A percentile compares a stretch with the other conserved stretches of the same genome.
Conservation (phyloP, 2,113 vertebrate species). For the Siniperca chuatsi region DNA sequence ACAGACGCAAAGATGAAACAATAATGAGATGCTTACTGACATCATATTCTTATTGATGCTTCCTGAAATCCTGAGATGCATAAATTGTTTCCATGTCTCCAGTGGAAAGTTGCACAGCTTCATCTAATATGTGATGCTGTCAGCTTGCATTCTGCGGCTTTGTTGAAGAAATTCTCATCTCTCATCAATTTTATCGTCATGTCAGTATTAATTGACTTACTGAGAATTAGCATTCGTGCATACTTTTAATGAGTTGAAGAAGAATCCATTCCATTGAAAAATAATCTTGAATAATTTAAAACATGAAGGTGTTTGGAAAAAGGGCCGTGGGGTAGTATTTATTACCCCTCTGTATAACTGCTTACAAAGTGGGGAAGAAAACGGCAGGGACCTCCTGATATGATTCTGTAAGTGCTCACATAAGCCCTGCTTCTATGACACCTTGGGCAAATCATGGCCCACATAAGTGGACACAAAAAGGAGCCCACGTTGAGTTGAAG, state of each 20-base stretch:
- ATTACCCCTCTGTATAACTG: not conserved
- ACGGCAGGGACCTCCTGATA: not conserved
- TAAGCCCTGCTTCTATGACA: not conserved
- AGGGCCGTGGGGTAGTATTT: not conserved
- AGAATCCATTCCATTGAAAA: not conserved
- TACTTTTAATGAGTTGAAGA: not conserved
- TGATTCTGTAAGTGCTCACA: not conserved
- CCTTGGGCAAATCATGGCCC: not conserved
- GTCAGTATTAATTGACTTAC: not conserved
- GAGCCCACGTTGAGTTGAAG: not conserved
- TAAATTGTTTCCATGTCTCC: conserved; percentile 10
- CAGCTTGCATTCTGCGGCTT: conserved; percentile 22
- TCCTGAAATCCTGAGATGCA: conserved; percentile 37
- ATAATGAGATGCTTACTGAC: conserved; percentile 46
- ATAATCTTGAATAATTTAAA: not conserved
- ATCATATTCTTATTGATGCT: conserved; percentile 47
- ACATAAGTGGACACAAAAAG: not conserved
- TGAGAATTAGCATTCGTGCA: not conserved
- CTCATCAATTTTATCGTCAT: conserved; percentile 38
- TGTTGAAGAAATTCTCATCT: conserved; percentile 16
- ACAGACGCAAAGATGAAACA: conserved; percentile 45
- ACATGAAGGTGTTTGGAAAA: not conserved
- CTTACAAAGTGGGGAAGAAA: not conserved
- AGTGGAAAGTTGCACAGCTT: conserved; percentile 33
- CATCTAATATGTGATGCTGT: conserved; percentile 45